A percentile compares a stretch with the other conserved stretches of the same genome.
Evolutionary conservation across 2,113 vertebrate genomes (phyloP).

Genomic region (Marmota flaviventris): DNA sequence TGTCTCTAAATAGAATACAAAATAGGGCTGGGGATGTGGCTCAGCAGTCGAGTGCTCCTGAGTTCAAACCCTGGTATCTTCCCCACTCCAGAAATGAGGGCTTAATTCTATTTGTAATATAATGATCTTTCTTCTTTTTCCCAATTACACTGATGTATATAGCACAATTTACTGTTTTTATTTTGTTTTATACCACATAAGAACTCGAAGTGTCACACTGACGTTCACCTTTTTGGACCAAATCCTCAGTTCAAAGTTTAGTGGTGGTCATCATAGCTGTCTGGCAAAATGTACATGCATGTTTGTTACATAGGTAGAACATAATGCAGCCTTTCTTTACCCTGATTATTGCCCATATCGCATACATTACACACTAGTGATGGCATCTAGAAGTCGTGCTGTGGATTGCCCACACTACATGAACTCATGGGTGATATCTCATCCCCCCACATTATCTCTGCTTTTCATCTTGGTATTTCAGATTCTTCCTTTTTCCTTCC

Average conservation of each 20-base stretch:
- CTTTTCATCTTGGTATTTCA: not conserved
- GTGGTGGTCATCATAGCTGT: not conserved
- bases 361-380: not conserved
- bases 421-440: too few species aligned
- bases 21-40: too few species aligned
- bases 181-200: not conserved
- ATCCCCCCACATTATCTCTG: not conserved
- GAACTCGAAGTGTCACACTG: not conserved
- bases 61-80: too few species aligned
- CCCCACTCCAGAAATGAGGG: too few species aligned
- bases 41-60: too few species aligned
- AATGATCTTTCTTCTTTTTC: not conserved
- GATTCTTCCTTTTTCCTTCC: not conserved
- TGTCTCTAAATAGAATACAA: too few species aligned
- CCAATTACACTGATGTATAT: not conserved
- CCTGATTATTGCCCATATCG: not conserved
- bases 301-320: not conserved
- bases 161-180: not conserved
- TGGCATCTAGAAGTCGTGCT: not conserved
- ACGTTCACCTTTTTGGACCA: not conserved
- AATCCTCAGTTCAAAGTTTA: not conserved
- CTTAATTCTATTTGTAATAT: not conserved
- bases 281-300: not conserved
- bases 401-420: not conserved
- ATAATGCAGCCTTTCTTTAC: not conserved